Base-by-base conservation (phyloP, 1,140 invertebrate genomes). In the Dinoponera quadriceps region DNA sequence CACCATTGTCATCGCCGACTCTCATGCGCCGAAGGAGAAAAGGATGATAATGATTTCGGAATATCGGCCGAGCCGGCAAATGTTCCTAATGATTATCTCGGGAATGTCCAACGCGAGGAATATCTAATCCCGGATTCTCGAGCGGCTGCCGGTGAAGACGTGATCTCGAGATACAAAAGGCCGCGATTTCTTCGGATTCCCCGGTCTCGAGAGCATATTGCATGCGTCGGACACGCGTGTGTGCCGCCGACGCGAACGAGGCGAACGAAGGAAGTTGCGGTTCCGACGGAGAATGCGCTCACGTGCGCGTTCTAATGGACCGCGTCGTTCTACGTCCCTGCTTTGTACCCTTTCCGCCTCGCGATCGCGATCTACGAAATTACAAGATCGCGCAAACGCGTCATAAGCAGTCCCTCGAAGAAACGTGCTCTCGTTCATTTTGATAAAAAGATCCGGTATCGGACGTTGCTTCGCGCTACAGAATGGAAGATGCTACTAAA, bases 151-250 rank as follows among this genome's bases (percentile, higher is more conserved):
- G 59, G 29, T 62, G 68, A 44, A 54, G 44, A 60, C 57, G 78
- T 73, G 71, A 63, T 63, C 80, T 55, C 44, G 69, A 74, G 78
- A 29, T 62, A 80, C 51, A 80, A 69, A 78, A 71, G 51, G 69
- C 22, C 25, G 63, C 29, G 44, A 78, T 78, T 69, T 57, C 20
- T 25, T 22, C 5, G 51, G 51, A 71, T 80, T 80, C 65, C 25
- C 25, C 38, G 38, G 33, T 69, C 38, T 20, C 14, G 33, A 48
- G 69, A 69, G 33, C 22, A 27, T 33, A 16, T 68, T 49, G 65
- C 14, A 44, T 49, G 25, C 25, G 63, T 78, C 25, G 75, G 22
- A 44, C 65, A 71, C 25, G 22, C 59, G 51, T 71, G 44, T 66
- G 29, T 33, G 63, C 29, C 33, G 65, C 54, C 14, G n/a, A 51